A percentile compares a stretch with the other conserved stretches of the same genome.
Evolutionary conservation across 2,113 vertebrate genomes (phyloP).

Genomic region (Chlorodrepanis virens): DNA sequence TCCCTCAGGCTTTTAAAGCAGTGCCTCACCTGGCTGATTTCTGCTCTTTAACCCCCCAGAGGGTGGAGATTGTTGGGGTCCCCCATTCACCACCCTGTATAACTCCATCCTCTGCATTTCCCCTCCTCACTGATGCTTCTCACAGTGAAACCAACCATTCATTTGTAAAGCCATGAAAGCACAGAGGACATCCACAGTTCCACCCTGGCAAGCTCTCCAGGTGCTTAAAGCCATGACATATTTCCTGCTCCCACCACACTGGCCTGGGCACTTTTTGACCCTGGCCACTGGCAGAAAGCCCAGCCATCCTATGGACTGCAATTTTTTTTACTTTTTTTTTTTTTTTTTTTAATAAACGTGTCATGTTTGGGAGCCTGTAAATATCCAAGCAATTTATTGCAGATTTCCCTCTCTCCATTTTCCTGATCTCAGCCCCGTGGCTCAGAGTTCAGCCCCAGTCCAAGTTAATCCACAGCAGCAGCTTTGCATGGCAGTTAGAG

Average conservation of each 20-base stretch:
- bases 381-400: not conserved
- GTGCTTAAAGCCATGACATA: not conserved
- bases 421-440: not conserved
- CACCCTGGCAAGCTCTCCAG: not conserved
- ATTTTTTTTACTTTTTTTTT: not conserved
- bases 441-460: conserved; percentile 10
- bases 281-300: not conserved
- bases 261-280: not conserved
- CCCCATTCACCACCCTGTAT: fast-evolving
- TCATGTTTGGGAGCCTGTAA: not conserved
- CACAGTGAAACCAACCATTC: not conserved
- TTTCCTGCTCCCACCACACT: not conserved
- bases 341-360: not conserved
- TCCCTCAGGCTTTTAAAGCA: not conserved
- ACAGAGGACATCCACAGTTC: not conserved
- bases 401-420: conserved; percentile 1
- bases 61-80: fast-evolving
- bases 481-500: conserved; percentile 31
- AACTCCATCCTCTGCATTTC: not conserved
- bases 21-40: not conserved
- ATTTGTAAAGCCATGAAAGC: not conserved
- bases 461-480: not conserved
- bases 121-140: fast-evolving
- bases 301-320: not conserved
- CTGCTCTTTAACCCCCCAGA: not conserved